Base-by-base conservation (phyloP, 2,797 vertebrate species). In the Bradypodion pumilum region DNA sequence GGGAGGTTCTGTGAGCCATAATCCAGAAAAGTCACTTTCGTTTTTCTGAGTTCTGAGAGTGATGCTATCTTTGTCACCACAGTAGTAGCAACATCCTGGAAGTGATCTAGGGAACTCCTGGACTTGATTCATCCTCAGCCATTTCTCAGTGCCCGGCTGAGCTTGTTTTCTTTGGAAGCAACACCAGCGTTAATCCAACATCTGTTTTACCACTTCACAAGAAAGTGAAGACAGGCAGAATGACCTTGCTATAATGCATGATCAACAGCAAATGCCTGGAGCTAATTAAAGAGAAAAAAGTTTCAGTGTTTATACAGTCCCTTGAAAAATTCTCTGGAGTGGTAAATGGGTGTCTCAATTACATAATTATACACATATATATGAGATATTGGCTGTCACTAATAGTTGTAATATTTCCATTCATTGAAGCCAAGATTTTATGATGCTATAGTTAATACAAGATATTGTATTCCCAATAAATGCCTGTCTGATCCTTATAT, bases 161-260 rank as follows among this genome's bases (percentile, higher is more conserved):
- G 32, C 32, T 90, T 91, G 87, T 76, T 93, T 94, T 91, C 74
- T 27, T 44, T 59, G 49, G 27, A 59, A 77, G 7, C 7, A 59
- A 60, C 23, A 44, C 27, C 29, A 15, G 27, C 49, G 83, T 78
- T 46, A 44, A 56, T n/a, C 40, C 44, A 44, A 40, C 35, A 9
- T 0, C 12, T 88, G 75, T 87, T 89, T 90, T 85, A 65, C 74
- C n/a, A 72, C 4, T 79, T 25, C 74, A 86, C n/a, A 73, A 89
- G 78, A 81, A 92, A 89, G 32, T 56, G 88, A 42, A 56, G 76
- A 68, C 52, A 56, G 52, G 35, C 88, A 74, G 89, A 90, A 82
- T 91, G 84, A 94, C 86, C 88, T 93, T 90, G 66, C 74, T 79
- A 29, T 90, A 90, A 88, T 86, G 90, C 46, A 8, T 52, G 83